Base-by-base conservation (phyloP, 2,113 vertebrate genomes). In the Bubalus kerabau region DNA sequence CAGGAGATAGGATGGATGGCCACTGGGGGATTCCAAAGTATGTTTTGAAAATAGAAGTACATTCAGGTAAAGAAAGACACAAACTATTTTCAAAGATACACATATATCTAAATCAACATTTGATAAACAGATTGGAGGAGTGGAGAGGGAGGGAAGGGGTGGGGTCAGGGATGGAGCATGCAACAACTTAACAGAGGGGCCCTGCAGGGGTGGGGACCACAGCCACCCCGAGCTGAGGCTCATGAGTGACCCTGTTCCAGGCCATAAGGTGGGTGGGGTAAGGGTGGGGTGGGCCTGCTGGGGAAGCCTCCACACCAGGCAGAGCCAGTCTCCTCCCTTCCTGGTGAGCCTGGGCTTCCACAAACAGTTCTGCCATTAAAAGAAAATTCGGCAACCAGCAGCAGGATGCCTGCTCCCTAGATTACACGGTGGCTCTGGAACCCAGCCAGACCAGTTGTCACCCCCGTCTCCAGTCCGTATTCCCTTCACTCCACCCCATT, bases 11-110 rank as follows among this genome's bases (percentile, higher is more conserved):
- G 14, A 26, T 8, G 78, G 74, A 74, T 50, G 23, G 50, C 62
- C 24, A 36, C 24, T 0, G 2, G 46, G 76, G 28, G 13, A 43
- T 84, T 87, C 92, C 52, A 96, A 95, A 90, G 46, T 71, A 59
- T 40, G 28, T 48, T 95, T 59, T 85, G 64, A 85, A 96, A 91
- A 91, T n/a, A 95, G 91, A 93, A 50, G 40, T n/a, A 88, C 46
- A 50, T 76, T 76, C n/a, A 85, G 16, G 43, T 59, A 50, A 80
- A 85, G 28, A 80, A 88, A 84, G n/a, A 62, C 6, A 89, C 17
- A 54, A 62, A n/a, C 43, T 78, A 78, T 59, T 88, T 87, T 36
- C 67, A 94, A 92, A 90, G 87, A 91, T 46, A 84, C 15, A 48
- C 43, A 90, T 19, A 26, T 52, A 59, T 74, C 28, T 86, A 87